Evolutionary conservation across 1,140 invertebrate species (phyloP).

Genomic region (Pararge aegeria): DNA sequence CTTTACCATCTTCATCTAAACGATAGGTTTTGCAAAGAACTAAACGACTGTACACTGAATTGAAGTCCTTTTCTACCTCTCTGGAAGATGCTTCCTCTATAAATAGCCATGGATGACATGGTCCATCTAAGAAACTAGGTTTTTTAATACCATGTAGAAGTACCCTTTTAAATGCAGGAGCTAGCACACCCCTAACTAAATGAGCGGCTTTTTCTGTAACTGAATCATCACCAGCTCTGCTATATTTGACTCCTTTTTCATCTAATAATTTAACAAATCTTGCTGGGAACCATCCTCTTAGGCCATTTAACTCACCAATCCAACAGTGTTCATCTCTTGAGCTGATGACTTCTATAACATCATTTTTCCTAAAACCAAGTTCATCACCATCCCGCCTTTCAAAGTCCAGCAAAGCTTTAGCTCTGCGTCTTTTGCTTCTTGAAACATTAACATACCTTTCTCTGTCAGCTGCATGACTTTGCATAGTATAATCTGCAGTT

Average conservation of each 20-base stretch:
- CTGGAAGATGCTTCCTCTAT: conserved; percentile 97
- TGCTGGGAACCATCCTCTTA: conserved; percentile 99
- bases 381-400: conserved; percentile 99
- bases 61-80: conserved; percentile 98
- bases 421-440: conserved; percentile 91
- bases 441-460: conserved; percentile 96
- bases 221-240: conserved; percentile 97
- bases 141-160: conserved; percentile 97
- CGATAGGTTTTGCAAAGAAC: conserved; percentile 99
- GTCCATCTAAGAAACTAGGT: conserved; percentile 91
- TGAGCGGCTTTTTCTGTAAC: conserved; percentile 98
- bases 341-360: conserved; percentile 98
- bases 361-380: conserved; percentile 98
- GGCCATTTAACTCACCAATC: conserved; percentile 98
- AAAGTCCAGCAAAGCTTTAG: conserved; percentile 98
- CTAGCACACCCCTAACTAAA: conserved; percentile 95
- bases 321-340: conserved; percentile 99
- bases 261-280: conserved; percentile 98
- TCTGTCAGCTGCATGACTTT: conserved; percentile 96
- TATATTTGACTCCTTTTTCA: conserved; percentile 98
- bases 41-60: conserved; percentile 97
- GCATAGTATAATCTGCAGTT: conserved; percentile 96
- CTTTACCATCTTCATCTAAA: conserved; percentile 99
- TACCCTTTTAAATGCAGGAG: conserved; percentile 96
- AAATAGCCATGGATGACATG: conserved; percentile 99